These are phyloP conservation scores for Actinia equina DNA, from an alignment of 64 coral and sea anemone genomes.

Conservation along the genomic window DNA sequence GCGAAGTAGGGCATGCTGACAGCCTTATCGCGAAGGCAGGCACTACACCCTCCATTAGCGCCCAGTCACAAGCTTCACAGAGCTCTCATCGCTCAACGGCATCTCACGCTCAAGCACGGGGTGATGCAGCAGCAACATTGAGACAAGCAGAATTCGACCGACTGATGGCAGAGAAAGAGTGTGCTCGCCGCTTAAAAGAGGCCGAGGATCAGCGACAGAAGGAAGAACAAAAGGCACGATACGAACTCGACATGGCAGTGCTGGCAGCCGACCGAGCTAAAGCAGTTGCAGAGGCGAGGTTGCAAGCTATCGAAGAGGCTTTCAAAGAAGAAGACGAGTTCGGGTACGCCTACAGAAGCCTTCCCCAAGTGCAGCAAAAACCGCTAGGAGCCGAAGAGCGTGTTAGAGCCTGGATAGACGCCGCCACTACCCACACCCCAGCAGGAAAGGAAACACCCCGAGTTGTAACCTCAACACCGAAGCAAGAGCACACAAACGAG, in stretches of 20 bases:
- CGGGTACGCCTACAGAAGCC: background rate
- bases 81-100: background rate
- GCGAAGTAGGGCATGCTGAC: background rate
- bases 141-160: constrained; percentile 14
- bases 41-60: background rate
- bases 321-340: background rate
- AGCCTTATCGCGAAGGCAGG: background rate
- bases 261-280: background rate
- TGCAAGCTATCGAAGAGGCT: constrained; percentile 18
- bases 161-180: constrained; percentile 14
- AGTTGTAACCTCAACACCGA: background rate
- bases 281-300: constrained; percentile 1
- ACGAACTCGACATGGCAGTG: constrained; percentile 3
- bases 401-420: background rate
- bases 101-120: background rate
- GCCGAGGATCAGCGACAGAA: background rate
- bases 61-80: background rate
- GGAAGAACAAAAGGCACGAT: background rate
- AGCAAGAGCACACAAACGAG: background rate
- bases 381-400: background rate
- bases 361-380: background rate
- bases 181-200: background rate
- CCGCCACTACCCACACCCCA: background rate
- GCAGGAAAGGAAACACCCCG: background rate
- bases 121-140: constrained; percentile 17